phyloP scores from a whole-genome alignment of 2,888 invertebrate genomes.

The Leucophora obtusa region DNA sequence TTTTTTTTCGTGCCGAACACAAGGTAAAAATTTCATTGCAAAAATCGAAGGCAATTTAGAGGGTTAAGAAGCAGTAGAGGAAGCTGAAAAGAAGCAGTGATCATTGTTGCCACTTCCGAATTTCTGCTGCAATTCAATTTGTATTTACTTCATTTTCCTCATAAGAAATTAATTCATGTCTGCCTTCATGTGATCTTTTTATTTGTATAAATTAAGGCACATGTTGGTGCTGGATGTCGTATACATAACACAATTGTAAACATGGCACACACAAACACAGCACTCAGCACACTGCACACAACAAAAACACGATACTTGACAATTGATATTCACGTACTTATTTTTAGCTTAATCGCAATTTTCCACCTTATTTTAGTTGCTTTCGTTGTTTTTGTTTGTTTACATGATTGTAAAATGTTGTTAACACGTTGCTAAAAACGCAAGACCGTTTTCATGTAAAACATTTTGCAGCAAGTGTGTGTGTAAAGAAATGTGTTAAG shows the following conservation, averaged over 20 bases:
- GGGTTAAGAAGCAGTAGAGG: no score
- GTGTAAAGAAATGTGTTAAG: not conserved
- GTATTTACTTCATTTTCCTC: no score
- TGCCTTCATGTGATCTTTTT: conserved; percentile 30
- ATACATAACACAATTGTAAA: conserved; percentile 33
- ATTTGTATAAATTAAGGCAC: conserved; percentile 26
- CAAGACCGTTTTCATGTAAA: conserved; percentile 9
- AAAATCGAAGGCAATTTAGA: no score
- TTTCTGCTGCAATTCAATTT: no score
- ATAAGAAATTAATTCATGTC: no score
- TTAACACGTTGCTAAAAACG: conserved; percentile 29
- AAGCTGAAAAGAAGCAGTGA: no score
- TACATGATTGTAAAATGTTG: not conserved
- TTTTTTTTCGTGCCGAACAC: no score
- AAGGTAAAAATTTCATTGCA: no score
- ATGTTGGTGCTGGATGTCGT: conserved; percentile 38
- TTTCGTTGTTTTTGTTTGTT: not conserved
- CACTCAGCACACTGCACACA: not conserved
- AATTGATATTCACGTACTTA: conserved; percentile 7
- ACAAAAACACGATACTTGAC: not conserved
- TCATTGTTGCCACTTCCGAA: no score
- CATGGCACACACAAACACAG: not conserved
- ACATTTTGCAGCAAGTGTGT: not conserved
- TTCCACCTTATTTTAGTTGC: no score
- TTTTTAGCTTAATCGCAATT: not conserved